These are phyloP conservation scores for Chrysomela aeneicollis DNA, from an alignment of 2,888 invertebrate genomes.

Conservation along the genomic window DNA sequence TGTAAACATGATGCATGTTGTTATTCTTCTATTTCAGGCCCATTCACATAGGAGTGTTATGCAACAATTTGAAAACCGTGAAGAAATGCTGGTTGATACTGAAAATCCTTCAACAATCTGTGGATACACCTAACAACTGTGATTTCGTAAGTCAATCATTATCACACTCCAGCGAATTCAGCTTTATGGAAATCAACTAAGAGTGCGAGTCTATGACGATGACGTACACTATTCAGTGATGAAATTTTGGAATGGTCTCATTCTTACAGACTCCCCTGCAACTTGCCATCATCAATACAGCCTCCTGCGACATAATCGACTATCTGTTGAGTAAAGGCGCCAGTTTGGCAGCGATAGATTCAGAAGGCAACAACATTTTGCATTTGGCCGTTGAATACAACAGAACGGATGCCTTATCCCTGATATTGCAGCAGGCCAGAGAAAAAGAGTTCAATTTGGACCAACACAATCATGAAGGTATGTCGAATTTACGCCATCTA, in stretches of 20 bases:
- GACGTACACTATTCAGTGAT: not conserved
- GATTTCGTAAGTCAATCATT: conserved; percentile 46
- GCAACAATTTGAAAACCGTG: conserved; percentile 41
- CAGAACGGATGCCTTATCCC: conserved; percentile 46
- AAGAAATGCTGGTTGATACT: conserved; percentile 46
- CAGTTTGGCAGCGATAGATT: conserved; percentile 56
- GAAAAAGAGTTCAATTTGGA: conserved; percentile 49
- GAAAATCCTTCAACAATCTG: conserved; percentile 40
- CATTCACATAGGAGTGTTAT: conserved; percentile 49
- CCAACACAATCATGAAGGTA: conserved; percentile 52
- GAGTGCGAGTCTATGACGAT: too few species aligned
- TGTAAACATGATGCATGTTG: too few species aligned
- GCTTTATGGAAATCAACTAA: too few species aligned
- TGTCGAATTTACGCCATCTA: conserved; percentile 14
- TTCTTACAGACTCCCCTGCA: conserved; percentile 63
- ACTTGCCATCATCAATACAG: conserved; percentile 58
- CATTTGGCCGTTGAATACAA: conserved; percentile 62
- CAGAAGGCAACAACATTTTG: conserved; percentile 58
- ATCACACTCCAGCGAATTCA: not conserved
- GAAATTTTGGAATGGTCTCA: conserved; percentile 16
- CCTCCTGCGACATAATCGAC: conserved; percentile 49
- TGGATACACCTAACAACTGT: conserved; percentile 45
- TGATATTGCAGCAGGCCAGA: conserved; percentile 45
- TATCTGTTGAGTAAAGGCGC: conserved; percentile 60
- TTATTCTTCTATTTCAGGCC: conserved; percentile 43